Percentiles rank a stretch among this genome's conserved stretches.
These are phyloP conservation scores for Synergus gifuensis DNA, from an alignment of 2,888 invertebrate genomes.

Conservation along the genomic window DNA sequence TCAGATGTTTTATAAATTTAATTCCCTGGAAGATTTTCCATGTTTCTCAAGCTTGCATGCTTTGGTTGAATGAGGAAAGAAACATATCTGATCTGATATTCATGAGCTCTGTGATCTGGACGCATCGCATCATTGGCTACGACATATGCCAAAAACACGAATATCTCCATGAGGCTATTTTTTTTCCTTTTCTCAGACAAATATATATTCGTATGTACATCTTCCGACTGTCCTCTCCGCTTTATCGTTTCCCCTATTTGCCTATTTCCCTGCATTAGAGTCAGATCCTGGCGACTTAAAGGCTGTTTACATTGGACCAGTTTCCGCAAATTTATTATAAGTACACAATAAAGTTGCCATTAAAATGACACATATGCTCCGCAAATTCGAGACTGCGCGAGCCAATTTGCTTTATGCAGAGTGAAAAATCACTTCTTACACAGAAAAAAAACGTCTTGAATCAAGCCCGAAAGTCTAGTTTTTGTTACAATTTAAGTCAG, in stretches of 20 bases:
- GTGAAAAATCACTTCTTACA: not conserved
- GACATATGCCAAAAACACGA: conserved; percentile 32
- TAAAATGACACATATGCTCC: conserved; percentile 22
- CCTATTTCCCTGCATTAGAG: conserved; percentile 36
- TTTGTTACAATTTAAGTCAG: no score
- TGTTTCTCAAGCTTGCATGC: not conserved
- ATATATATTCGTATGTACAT: not conserved
- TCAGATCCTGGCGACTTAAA: conserved; percentile 5
- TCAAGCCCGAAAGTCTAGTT: no score
- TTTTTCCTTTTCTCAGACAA: not conserved
- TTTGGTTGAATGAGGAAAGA: conserved; percentile 9
- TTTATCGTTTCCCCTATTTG: conserved; percentile 41
- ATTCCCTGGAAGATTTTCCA: not conserved
- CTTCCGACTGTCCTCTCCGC: not conserved
- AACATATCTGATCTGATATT: conserved; percentile 32
- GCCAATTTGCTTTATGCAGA: not conserved
- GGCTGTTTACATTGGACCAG: conserved; percentile 26
- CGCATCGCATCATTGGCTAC: conserved; percentile 27
- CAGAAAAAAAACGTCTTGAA: no score
- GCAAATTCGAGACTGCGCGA: conserved; percentile 14
- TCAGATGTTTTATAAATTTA: not conserved
- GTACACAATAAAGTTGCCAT: conserved; percentile 27
- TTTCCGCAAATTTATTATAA: conserved; percentile 33
- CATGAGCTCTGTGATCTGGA: conserved; percentile 23
- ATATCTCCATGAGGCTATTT: not conserved